phyloP scores from a whole-genome alignment of 1,140 invertebrate species.

The Panulirus ornatus region DNA sequence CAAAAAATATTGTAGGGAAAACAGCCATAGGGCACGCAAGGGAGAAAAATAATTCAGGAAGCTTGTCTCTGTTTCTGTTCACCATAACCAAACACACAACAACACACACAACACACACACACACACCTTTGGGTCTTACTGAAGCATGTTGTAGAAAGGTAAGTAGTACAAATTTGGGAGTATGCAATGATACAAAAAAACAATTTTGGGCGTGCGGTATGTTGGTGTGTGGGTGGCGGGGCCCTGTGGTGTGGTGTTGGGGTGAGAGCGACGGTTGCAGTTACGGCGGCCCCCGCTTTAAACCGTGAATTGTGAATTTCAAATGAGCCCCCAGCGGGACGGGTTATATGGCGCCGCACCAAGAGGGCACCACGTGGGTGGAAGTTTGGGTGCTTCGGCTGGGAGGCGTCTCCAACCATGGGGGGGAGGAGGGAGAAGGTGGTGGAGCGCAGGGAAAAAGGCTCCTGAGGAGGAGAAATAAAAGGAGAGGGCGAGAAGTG shows the following conservation, averaged over 20 bases:
- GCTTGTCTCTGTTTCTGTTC: no score
- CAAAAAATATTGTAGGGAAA: no score
- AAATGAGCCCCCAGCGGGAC: conserved; percentile 23
- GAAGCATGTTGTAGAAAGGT: no score
- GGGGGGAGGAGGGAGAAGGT: not conserved
- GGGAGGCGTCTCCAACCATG: not conserved
- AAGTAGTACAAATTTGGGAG: no score
- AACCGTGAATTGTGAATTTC: conserved; percentile 43
- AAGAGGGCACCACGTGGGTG: no score
- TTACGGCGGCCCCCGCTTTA: conserved; percentile 29
- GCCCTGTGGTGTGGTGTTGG: no score
- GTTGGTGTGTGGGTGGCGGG: not conserved
- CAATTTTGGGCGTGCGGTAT: no score
- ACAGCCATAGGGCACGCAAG: no score
- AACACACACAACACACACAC: not conserved
- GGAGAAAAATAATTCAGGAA: no score
- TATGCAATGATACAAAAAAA: no score
- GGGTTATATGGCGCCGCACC: conserved; percentile 35
- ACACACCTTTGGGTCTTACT: no score
- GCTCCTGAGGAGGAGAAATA: not conserved
- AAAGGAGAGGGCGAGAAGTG: not conserved
- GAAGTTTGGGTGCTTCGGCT: not conserved
- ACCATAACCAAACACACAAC: no score
- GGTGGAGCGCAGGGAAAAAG: not conserved
- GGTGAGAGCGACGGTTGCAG: conserved; percentile 26